These are phyloP conservation scores for Epistrophe eligans DNA, from an alignment of 2,888 invertebrate genomes.

Conservation along the genomic window DNA sequence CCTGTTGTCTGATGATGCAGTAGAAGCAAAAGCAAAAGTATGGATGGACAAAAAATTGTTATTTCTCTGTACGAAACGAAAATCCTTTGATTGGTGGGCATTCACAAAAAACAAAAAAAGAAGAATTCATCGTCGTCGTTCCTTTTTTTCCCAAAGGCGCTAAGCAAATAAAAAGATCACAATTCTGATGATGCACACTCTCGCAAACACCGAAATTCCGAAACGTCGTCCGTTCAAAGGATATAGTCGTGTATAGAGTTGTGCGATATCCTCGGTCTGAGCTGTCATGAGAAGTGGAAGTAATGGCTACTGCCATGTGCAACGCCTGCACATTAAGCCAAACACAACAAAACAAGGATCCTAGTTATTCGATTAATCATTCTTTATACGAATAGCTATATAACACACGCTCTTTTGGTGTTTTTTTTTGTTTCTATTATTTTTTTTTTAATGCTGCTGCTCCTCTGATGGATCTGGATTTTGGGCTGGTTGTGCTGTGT, in stretches of 20 bases:
- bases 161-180: conserved; percentile 53
- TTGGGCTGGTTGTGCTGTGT: conserved; percentile 57
- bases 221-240: conserved; percentile 11
- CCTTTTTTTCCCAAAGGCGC: conserved; percentile 13
- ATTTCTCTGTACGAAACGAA: conserved; percentile 31
- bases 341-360: conserved; percentile 65
- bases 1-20: conserved; percentile 70
- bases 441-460: neutral
- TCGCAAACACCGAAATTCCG: conserved; percentile 56
- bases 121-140: conserved; percentile 3
- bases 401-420: conserved; percentile 52
- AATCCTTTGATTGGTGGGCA: conserved; percentile 76
- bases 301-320: conserved; percentile 71
- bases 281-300: conserved; percentile 74
- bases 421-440: neutral
- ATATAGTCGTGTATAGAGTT: conserved; percentile 44
- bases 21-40: conserved; percentile 46
- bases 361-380: conserved; percentile 76
- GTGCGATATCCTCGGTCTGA: conserved; percentile 43
- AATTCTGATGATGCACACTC: conserved; percentile 63
- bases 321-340: conserved; percentile 74
- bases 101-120: conserved; percentile 40
- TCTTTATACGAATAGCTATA: conserved; percentile 52
- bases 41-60: neutral
- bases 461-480: conserved; percentile 30